Conservation (phyloP, 2,888 invertebrate species). For the Platypus cylindrus region DNA sequence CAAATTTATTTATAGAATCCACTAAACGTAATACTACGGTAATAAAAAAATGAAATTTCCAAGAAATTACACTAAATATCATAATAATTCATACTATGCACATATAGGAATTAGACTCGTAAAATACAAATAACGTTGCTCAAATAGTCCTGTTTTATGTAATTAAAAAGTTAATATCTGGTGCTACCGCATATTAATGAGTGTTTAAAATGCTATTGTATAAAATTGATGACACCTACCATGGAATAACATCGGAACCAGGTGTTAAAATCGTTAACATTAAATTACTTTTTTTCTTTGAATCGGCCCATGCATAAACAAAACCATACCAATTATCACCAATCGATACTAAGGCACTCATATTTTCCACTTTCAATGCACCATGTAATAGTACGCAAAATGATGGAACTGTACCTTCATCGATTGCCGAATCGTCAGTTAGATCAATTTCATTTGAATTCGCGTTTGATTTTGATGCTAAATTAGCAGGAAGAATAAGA, state of each 20-base stretch:
- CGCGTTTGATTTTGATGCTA: conserved; percentile 17
- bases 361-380: conserved; percentile 62
- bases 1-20: too few species aligned
- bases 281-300: conserved; percentile 82
- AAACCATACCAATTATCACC: conserved; percentile 87
- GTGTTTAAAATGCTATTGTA: too few species aligned
- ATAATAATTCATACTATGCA: not conserved
- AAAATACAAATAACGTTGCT: too few species aligned
- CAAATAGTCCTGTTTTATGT: too few species aligned
- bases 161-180: too few species aligned
- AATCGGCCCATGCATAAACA: conserved; percentile 86
- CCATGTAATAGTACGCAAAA: conserved; percentile 91
- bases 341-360: conserved; percentile 78
- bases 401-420: conserved; percentile 71
- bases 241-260: conserved; percentile 63
- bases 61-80: not conserved
- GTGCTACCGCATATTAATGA: too few species aligned
- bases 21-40: too few species aligned
- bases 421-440: conserved; percentile 43
- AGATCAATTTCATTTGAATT: conserved; percentile 23
- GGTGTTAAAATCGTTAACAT: conserved; percentile 76
- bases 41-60: too few species aligned
- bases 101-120: too few species aligned
- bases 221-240: conserved; percentile 49
- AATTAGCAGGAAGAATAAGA: conserved; percentile 64